phyloP scores from a whole-genome alignment of 2,113 vertebrate genomes.

The Oceanites oceanicus region DNA sequence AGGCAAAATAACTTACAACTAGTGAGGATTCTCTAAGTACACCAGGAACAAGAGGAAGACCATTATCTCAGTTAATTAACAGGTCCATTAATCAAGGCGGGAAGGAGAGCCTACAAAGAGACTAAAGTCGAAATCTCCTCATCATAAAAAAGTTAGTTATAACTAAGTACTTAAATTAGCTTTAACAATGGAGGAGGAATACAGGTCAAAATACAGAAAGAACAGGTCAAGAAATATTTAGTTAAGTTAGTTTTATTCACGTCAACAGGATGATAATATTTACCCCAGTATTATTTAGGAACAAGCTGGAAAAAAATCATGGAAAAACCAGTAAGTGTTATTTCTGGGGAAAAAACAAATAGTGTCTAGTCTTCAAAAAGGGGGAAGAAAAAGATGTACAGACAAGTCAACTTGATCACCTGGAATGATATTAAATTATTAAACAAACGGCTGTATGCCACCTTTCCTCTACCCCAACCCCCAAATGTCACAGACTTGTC shows the following conservation, averaged over 20 bases:
- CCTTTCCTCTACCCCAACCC: neutral
- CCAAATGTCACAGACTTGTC: neutral
- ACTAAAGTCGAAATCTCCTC: neutral
- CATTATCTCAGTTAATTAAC: neutral
- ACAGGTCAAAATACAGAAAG: constrained; percentile 18
- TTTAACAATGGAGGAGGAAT: neutral
- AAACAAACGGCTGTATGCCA: neutral
- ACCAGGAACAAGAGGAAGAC: neutral
- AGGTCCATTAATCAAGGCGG: neutral
- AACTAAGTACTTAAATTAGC: neutral
- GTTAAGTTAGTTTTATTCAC: neutral
- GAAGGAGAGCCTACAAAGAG: neutral
- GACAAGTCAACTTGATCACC: neutral
- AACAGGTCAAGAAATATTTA: neutral
- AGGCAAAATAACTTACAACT: neutral
- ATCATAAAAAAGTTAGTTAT: neutral
- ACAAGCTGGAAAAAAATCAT: neutral
- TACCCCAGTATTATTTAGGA: neutral
- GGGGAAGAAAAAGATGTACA: neutral
- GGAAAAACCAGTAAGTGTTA: neutral
- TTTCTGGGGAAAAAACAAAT: neutral
- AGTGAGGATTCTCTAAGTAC: neutral
- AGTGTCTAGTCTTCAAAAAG: neutral
- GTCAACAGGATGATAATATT: neutral
- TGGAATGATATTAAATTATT: neutral